Evolutionary conservation across 2,113 vertebrate genomes (phyloP), one percentile per base, ranked within the genome.

Genomic region (Delphinus delphis): DNA sequence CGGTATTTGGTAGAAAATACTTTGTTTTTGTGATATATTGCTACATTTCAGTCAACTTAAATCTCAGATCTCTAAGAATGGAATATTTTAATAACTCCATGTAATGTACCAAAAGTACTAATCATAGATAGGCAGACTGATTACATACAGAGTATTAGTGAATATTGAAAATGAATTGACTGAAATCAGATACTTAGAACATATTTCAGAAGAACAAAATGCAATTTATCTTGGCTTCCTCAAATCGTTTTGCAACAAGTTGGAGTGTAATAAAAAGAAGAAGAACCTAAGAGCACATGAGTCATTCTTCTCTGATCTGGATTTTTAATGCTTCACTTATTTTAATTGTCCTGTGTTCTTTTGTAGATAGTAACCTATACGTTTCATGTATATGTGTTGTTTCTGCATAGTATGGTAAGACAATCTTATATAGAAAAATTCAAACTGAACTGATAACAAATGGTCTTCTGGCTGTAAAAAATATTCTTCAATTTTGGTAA

Each of bases 181-280:
- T 96, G 15, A 74, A 88, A 81, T 73, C 33, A 53, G 53, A 87
- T 71, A 65, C 15, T 81, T 81, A 60, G 13, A 77, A 88, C 38
- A 60, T 41, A 77, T 90, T 95, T 92, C 65, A 89, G 44, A 77
- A 89, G 60, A 93, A 63, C 50, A 91, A n/a, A 60, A 89, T 50
- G 81, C 11, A 77, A 21, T 81, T 88, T 44, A 81, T 62, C 2
- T 86, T 80, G 25, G 38, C 41, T 83, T 26, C 7, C 9, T 74
- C 58, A 94, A 77, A 82, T 80, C 5, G 2, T 88, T 88, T 74
- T 77, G 55, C 7, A 92, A 80, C 7, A 63, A 85, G 28, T 21
- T 88, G 20, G 6, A 81, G 4, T 38, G 6, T 36, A 88, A 81
- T 67, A 82, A 41, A 68, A 81, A 50, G 53, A 68, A 50, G 71